phyloP scores from a whole-genome alignment of 2,113 vertebrate genomes.

The Oryzias woworae region DNA sequence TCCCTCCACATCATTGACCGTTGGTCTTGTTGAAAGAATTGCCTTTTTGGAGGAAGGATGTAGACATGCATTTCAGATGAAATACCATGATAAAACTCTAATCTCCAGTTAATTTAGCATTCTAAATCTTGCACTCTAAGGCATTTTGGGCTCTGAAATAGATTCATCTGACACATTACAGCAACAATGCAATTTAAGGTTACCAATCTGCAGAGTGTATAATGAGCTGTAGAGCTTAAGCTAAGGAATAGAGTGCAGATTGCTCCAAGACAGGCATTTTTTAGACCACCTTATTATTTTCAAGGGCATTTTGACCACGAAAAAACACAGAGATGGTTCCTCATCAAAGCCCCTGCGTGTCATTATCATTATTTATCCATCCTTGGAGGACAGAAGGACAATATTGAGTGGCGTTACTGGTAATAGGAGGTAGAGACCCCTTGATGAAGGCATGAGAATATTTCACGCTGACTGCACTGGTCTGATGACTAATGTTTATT shows the following conservation, averaged over 20 bases:
- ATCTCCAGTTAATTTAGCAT: slow-evolving; percentile 63
- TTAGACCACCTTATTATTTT: slow-evolving; percentile 66
- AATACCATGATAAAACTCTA: slow-evolving; percentile 59
- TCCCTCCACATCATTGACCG: slow-evolving; percentile 39
- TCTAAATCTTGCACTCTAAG: slow-evolving; percentile 49
- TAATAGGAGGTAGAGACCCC: slow-evolving; percentile 7
- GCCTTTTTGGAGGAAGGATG: slow-evolving; percentile 20
- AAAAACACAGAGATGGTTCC: slow-evolving; percentile 57
- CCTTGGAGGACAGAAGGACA: slow-evolving; percentile 33
- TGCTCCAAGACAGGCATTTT: slow-evolving; percentile 62
- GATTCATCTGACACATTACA: slow-evolving; percentile 60
- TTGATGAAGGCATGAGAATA: slow-evolving; percentile 8
- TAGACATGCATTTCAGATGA: slow-evolving; percentile 43
- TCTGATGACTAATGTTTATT: too few species aligned
- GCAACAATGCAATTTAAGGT: slow-evolving; percentile 59
- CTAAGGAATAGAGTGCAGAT: slow-evolving; percentile 44
- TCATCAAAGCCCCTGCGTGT: slow-evolving; percentile 55
- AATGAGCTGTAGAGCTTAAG: slow-evolving; percentile 54
- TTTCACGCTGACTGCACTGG: too few species aligned
- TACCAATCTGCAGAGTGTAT: slow-evolving; percentile 54
- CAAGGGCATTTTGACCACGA: slow-evolving; percentile 67
- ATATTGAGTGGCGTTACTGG: slow-evolving; percentile 39
- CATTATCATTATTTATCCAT: slow-evolving; percentile 76
- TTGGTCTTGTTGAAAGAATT: slow-evolving; percentile 59
- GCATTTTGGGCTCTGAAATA: slow-evolving; percentile 48